These are phyloP conservation scores for Megalops atlanticus DNA, from an alignment of 2,113 vertebrate species.

Conservation along the genomic window DNA sequence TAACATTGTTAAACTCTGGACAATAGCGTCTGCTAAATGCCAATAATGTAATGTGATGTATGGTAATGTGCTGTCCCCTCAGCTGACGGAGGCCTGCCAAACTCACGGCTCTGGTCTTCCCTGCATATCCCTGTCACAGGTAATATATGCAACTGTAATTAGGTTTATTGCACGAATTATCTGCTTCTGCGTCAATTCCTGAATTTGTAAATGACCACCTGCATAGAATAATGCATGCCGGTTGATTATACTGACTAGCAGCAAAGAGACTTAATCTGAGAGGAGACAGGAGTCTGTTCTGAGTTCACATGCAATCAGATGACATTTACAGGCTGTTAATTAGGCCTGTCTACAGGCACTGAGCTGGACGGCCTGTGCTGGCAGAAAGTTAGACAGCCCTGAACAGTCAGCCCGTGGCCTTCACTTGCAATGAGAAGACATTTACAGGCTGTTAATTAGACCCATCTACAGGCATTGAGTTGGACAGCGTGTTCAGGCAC, in stretches of 20 bases:
- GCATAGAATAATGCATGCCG: neutral
- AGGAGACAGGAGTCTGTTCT: no score
- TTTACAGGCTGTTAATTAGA: neutral
- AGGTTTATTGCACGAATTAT: neutral
- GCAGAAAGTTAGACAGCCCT: neutral
- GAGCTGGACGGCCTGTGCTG: neutral
- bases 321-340: neutral
- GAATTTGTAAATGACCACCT: neutral
- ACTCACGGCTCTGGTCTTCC: neutral
- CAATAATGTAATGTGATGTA: no score
- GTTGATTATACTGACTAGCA: neutral
- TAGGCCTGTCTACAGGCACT: neutral
- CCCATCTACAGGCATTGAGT: neutral
- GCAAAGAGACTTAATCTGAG: neutral
- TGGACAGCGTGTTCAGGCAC: neutral
- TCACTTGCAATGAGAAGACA: neutral
- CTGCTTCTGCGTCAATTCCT: neutral
- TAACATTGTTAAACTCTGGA: no score
- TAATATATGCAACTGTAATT: slow-evolving; percentile 13
- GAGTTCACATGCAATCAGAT: neutral
- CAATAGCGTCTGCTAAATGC: no score
- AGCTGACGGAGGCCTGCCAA: neutral
- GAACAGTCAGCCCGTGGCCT: no score
- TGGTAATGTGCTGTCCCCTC: neutral
- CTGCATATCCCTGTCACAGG: neutral